Percentiles rank a stretch among this genome's conserved stretches.
phyloP scores from a whole-genome alignment of 2,797 vertebrate species.

The Apodemus agrarius region DNA sequence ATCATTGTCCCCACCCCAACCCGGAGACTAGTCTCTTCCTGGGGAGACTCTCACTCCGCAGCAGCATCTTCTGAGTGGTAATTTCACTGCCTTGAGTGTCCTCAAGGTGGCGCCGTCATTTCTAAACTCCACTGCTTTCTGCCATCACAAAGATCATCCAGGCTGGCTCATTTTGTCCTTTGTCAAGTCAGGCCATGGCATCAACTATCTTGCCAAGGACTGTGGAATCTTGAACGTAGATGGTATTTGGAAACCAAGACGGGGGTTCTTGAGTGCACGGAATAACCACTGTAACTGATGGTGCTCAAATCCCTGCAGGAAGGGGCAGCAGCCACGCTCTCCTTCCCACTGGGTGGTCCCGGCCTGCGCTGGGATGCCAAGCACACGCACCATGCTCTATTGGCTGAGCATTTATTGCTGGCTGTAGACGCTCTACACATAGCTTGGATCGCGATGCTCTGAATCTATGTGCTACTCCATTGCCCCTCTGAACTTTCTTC shows the following conservation, averaged over 20 bases:
- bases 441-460: not conserved
- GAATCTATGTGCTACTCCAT: not conserved
- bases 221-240: not conserved
- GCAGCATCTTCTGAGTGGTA: too few relatives aligned
- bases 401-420: not conserved
- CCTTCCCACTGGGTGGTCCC: rapidly evolving
- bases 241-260: not conserved
- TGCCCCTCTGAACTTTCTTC: not conserved
- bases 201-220: not conserved
- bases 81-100: too few relatives aligned
- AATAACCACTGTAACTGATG: not conserved
- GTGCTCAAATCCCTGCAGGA: rapidly evolving
- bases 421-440: not conserved
- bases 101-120: not conserved
- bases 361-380: not conserved
- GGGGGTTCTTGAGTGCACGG: not conserved
- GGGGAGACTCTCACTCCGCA: too few relatives aligned
- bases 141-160: not conserved
- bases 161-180: not conserved
- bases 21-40: not conserved
- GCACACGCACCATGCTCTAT: not conserved
- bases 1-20: not conserved
- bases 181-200: not conserved
- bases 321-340: rapidly evolving
- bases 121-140: not conserved